Evolutionary conservation across 2,888 invertebrate genomes (phyloP).

Genomic region (Eulithis testata): DNA sequence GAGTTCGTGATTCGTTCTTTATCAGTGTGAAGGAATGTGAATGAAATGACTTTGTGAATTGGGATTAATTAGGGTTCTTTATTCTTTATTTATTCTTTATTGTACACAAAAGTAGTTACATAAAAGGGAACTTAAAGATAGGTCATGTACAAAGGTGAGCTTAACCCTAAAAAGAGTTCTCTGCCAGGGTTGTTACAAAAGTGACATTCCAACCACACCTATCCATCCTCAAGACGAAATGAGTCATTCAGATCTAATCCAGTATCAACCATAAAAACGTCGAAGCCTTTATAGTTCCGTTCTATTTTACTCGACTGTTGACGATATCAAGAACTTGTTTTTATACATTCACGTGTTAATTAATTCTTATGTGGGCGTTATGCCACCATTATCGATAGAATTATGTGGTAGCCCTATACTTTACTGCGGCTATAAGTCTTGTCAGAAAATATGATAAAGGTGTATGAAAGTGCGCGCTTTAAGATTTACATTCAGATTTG

Average conservation of each 20-base stretch:
- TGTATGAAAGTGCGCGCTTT: slow-evolving; percentile 57
- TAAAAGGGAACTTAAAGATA: too few relatives aligned
- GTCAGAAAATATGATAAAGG: slow-evolving; percentile 69
- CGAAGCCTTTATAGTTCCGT: slow-evolving; percentile 72
- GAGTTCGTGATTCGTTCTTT: slow-evolving; percentile 1
- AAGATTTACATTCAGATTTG: slow-evolving; percentile 38
- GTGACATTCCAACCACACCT: slow-evolving; percentile 60
- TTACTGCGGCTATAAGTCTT: slow-evolving; percentile 71
- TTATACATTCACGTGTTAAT: slow-evolving; percentile 77
- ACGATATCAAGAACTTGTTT: slow-evolving; percentile 73
- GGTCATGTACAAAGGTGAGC: too few relatives aligned
- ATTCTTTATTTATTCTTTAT: too few relatives aligned
- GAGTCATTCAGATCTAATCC: slow-evolving; percentile 74
- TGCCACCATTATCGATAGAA: slow-evolving; percentile 76
- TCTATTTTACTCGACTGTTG: slow-evolving; percentile 71
- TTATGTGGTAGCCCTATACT: slow-evolving; percentile 78
- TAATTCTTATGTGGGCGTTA: slow-evolving; percentile 80
- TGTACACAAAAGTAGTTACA: too few relatives aligned
- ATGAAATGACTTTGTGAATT: slow-evolving; percentile 29
- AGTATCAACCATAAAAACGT: slow-evolving; percentile 65
- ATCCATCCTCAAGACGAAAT: slow-evolving; percentile 58
- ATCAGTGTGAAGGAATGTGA: slow-evolving; percentile 16
- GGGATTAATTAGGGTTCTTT: slow-evolving; percentile 45
- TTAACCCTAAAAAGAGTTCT: too few relatives aligned
- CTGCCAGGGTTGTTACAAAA: slow-evolving; percentile 45